Conservation (phyloP, 2,797 vertebrate genomes). For the Rhinogobio ventralis region DNA sequence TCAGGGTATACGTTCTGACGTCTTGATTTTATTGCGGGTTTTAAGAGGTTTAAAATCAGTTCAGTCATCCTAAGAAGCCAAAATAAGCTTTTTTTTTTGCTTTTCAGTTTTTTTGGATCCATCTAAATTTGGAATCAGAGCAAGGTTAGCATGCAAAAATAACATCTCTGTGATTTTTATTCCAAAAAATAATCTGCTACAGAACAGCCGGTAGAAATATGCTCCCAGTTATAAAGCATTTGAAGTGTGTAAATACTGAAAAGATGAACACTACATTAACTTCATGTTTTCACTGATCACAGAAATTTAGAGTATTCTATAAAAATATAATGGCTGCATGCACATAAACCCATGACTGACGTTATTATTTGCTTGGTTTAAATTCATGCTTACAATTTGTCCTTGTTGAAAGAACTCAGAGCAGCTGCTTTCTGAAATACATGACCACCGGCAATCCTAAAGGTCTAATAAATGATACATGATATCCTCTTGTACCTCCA, state of each 20-base stretch:
- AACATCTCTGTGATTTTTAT: neutral
- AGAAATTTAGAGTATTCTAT: neutral
- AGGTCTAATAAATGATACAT: neutral
- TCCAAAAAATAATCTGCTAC: neutral
- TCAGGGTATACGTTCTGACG: neutral
- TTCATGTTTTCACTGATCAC: neutral
- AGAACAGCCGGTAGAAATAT: neutral
- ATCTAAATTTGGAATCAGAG: neutral
- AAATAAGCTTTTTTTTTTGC: neutral
- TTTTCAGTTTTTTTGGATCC: neutral
- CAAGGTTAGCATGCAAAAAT: neutral
- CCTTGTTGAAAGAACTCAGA: conserved; percentile 1
- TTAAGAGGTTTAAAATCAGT: neutral
- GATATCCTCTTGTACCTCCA: conserved; percentile 7
- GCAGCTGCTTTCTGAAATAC: neutral
- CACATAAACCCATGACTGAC: neutral
- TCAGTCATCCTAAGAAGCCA: neutral
- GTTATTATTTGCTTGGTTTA: neutral
- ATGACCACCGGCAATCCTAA: neutral
- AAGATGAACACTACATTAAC: neutral
- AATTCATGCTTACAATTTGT: neutral
- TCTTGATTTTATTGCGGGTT: neutral
- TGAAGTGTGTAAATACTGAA: neutral
- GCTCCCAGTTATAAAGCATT: neutral
- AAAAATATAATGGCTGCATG: neutral